These are phyloP conservation scores for Salmo trutta DNA, from an alignment of 2,797 vertebrate genomes.

Conservation along the genomic window DNA sequence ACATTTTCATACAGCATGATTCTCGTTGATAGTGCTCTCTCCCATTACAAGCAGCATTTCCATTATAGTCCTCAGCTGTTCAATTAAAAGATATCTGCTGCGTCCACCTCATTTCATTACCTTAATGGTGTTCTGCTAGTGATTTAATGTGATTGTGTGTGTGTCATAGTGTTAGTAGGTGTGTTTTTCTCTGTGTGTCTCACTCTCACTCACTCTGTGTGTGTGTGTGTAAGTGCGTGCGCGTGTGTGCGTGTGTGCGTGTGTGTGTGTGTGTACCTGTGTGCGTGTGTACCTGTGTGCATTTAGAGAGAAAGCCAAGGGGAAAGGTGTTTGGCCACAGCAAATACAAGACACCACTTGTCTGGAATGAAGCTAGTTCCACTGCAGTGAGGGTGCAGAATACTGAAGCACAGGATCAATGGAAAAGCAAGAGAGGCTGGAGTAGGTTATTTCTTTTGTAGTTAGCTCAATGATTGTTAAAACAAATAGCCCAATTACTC, in stretches of 20 bases:
- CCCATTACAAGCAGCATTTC: conserved; percentile 31
- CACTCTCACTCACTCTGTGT: too few relatives aligned
- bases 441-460: conserved; percentile 47
- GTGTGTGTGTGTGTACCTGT: too few relatives aligned
- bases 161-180: neutral
- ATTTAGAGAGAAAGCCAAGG: neutral
- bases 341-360: conserved; percentile 3
- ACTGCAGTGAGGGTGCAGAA: conserved; percentile 10
- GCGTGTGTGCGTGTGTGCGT: too few relatives aligned
- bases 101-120: conserved; percentile 32
- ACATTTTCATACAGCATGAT: conserved; percentile 16
- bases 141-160: conserved; percentile 28
- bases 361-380: conserved; percentile 26
- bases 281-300: too few relatives aligned
- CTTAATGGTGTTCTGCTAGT: conserved; percentile 32
- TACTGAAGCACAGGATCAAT: conserved; percentile 37
- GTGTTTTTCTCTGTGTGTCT: too few relatives aligned
- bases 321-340: conserved; percentile 18
- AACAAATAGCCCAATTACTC: conserved; percentile 55
- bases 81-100: conserved; percentile 39
- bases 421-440: conserved; percentile 1
- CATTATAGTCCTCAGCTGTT: conserved; percentile 29
- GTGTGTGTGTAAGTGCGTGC: too few relatives aligned
- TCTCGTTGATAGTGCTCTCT: conserved; percentile 26
- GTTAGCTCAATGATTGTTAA: conserved; percentile 53